Evolutionary conservation across 2,113 vertebrate species (phyloP), one percentile per base, ranked within the genome.

Genomic region (Edolisoma coerulescens): DNA sequence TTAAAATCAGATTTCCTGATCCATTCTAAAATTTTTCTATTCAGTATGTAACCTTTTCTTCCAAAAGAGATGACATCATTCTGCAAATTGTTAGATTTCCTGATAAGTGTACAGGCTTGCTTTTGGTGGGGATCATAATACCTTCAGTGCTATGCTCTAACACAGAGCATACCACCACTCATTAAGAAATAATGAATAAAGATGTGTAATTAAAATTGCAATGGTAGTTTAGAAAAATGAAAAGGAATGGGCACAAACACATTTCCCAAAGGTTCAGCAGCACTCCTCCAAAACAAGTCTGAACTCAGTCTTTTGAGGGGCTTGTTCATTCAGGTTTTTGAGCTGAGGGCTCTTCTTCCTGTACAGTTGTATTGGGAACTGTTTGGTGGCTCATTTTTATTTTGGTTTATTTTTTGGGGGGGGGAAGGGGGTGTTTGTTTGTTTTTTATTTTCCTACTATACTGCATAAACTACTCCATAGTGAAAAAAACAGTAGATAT

Each of bases 391-490:
- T 76, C 12, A 7, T 10, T 53, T 85, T 82, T 23, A 5, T 30
- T 76, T 56, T 21, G 6, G 13, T 42, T 57, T 30, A 22, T 47
- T 50, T 32, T 60, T 32, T n/a, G n/a, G n/a, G n/a, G n/a, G n/a
- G n/a, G 16, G 6, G 26, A 39, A 39, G 24, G 1, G 2, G 3
- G 2, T 39, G 19, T 12, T 9, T 54, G 7, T 7, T 30, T 63
- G 16, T 7, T 41, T 74, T 60, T 68, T 54, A 9, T 53, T 35
- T 28, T 63, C 33, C 60, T 52, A 23, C 9, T 41, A 15, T 65
- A 60, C 8, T 50, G 35, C 28, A 77, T 37, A 53, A 64, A 52
- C 6, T 45, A 59, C 11, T 42, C 42, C 11, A 63, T 30, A 77
- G 17, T 39, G 30, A 35, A 83, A 85, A 88, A 77, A 7, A 49